Base-by-base conservation (phyloP, 2,797 vertebrate species). In the Danio tinwini region DNA sequence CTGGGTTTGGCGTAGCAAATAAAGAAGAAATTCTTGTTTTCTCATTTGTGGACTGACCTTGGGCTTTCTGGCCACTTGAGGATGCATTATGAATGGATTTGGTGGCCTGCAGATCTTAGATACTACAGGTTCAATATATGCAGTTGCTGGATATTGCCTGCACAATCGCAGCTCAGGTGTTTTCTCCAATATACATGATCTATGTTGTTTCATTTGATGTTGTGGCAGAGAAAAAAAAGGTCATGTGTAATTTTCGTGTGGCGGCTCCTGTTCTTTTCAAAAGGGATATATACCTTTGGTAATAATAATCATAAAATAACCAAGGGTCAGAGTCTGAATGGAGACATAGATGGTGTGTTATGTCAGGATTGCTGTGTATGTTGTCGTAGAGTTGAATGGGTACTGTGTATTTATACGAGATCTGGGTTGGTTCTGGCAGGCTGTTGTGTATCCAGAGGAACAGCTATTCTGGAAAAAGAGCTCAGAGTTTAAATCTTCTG, bases 21-120 rank as follows among this genome's bases (percentile, higher is more conserved):
- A 74, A 82, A 81, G 29, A 83, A 21, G 64, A 71, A 78, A 67
- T 56, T 49, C 78, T 85, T 21, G 63, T 83, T 85, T 87, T 74
- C 81, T 73, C 61, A 42, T 82, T 88, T 83, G 74, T n/a, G 70
- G 52, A 83, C 64, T 74, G 52, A 81, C 82, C 52, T 56, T 49
- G 39, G 11, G 77, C 78, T 87, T 82, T 85, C 79, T 52, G 83
- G 78, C n/a, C 71, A 42, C 84, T 85, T 78, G 82, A 85, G 81
- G 84, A 87, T 86, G 88, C 84, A 89, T 90, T 88, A 76, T 68
- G 83, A 87, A 87, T 88, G 80, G 87, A 89, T 90, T 87, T 77
- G 84, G 78, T 85, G 85, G 82, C 84, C 72, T 70, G 47, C 59
- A 68, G 72, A 84, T 76, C 17, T 21, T 59, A 74, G 64, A 63